Evolutionary conservation across 2,888 invertebrate species (phyloP).

Genomic region (Apodemia zela): DNA sequence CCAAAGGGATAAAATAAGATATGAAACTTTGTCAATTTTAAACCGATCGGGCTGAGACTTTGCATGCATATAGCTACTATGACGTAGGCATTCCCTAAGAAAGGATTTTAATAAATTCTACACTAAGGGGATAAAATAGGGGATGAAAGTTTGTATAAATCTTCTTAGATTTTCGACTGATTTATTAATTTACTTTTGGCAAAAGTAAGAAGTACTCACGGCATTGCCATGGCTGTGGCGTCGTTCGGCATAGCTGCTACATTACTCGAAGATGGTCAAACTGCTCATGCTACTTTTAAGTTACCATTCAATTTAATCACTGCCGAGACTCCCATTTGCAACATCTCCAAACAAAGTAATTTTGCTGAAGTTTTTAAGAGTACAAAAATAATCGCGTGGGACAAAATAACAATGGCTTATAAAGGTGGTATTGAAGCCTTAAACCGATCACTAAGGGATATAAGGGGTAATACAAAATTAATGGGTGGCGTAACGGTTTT

Average conservation of each 20-base stretch:
- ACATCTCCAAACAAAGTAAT: slow-evolving; percentile 26
- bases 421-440: slow-evolving; percentile 23
- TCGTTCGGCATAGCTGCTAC: slow-evolving; percentile 21
- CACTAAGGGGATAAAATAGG: too few relatives aligned
- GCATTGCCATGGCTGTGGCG: slow-evolving; percentile 14
- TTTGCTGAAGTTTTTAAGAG: slow-evolving; percentile 22
- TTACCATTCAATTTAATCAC: slow-evolving; percentile 25
- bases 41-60: too few relatives aligned
- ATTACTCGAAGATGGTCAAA: slow-evolving; percentile 26
- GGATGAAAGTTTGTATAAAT: too few relatives aligned
- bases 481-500: slow-evolving; percentile 26
- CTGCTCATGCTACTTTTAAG: slow-evolving; percentile 28
- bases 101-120: too few relatives aligned
- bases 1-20: too few relatives aligned
- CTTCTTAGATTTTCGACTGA: too few relatives aligned
- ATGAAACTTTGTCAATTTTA: too few relatives aligned
- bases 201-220: slow-evolving; percentile 18
- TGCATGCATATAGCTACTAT: too few relatives aligned
- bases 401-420: slow-evolving; percentile 27
- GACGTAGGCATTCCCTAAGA: too few relatives aligned
- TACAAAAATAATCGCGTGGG: slow-evolving; percentile 24
- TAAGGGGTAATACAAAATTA: slow-evolving; percentile 22
- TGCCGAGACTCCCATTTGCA: slow-evolving; percentile 26
- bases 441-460: slow-evolving; percentile 27
- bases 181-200: slow-evolving; percentile 17